These are phyloP conservation scores for Lycia hirtaria DNA, from an alignment of 2,888 invertebrate species.

Conservation along the genomic window DNA sequence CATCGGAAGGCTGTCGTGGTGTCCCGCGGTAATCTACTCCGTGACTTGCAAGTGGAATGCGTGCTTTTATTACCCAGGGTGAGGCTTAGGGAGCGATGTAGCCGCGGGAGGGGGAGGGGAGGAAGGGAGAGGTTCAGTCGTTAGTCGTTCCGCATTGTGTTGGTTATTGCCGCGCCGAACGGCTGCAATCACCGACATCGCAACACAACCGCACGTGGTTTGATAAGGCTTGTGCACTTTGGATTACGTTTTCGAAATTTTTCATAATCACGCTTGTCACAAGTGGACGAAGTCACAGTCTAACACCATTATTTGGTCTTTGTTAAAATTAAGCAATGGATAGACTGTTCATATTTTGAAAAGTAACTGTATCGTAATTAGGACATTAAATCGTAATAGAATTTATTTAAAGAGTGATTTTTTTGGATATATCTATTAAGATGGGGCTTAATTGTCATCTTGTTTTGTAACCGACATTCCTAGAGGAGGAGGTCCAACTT, in stretches of 20 bases:
- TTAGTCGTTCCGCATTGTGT: slow-evolving; percentile 67
- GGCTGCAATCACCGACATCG: slow-evolving; percentile 36
- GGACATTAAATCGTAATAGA: too few relatives aligned
- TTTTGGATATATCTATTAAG: too few relatives aligned
- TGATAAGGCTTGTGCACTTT: not conserved
- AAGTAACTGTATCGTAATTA: too few relatives aligned
- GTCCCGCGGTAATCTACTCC: slow-evolving; percentile 79
- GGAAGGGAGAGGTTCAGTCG: slow-evolving; percentile 43
- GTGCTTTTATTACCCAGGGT: slow-evolving; percentile 73
- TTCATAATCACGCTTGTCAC: too few relatives aligned
- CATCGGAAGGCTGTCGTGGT: slow-evolving; percentile 68
- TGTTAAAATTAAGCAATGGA: too few relatives aligned
- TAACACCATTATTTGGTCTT: too few relatives aligned
- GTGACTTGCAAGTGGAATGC: slow-evolving; percentile 82
- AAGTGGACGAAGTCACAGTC: too few relatives aligned
- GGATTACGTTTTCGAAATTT: slow-evolving; percentile 25
- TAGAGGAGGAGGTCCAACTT: too few relatives aligned
- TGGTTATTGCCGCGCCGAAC: slow-evolving; percentile 55
- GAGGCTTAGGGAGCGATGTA: slow-evolving; percentile 41
- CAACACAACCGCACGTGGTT: slow-evolving; percentile 26
- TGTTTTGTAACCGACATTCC: too few relatives aligned
- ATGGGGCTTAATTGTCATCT: too few relatives aligned
- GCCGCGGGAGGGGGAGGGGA: slow-evolving; percentile 22
- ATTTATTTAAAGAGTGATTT: too few relatives aligned
- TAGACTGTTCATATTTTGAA: too few relatives aligned